Evolutionary conservation across 2,797 vertebrate genomes (phyloP), one percentile per base, ranked within the genome.

Genomic region (Harpagifer antarcticus): DNA sequence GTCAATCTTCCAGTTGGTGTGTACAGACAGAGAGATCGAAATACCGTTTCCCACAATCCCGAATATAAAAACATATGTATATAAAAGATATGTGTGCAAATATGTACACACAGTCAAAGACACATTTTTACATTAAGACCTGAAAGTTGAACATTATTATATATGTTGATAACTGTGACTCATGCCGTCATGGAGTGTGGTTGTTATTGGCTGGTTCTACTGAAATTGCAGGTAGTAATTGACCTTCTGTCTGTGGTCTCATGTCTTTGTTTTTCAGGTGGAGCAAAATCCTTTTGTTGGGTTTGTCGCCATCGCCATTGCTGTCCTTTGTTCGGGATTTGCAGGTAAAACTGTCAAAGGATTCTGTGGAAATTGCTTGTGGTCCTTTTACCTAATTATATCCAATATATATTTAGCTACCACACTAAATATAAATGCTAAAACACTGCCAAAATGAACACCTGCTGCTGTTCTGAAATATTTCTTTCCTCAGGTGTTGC

Each of bases 281-380:
- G 96, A 97, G 73, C 98, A 99, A 91, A 98, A 97, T 79, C 96
- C 96, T 0, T 76, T 95, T 42, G 17, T 98, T 33, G 98, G 98
- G 8, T 98, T 99, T 75, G 57, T 90, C 0, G 98, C 98, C 0
- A 95, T 99, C 60, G 96, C 96, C 5, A 58, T 99, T 55, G 98
- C 98, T 13, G 98, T 99, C 0, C n/a, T 99, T 9, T 99, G 98
- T 76, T 99, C 98, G 55, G 98, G 98, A 90, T 99, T 99, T 94
- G 98, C 98, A 96, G 98, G 98, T 98, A 94, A 74, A 37, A 31
- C 12, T 33, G 5, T 0, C 9, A 1, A 17, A 47, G 7, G 19
- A n/a, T 37, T 31, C 17, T 56, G 42, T 33, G 3, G 3, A 20
- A 52, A 58, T 45, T 1, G 27, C 17, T 11, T 0, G 5, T 8